Evolutionary conservation across 2,797 vertebrate species (phyloP).

Genomic region (Gadopsis bispinosus): DNA sequence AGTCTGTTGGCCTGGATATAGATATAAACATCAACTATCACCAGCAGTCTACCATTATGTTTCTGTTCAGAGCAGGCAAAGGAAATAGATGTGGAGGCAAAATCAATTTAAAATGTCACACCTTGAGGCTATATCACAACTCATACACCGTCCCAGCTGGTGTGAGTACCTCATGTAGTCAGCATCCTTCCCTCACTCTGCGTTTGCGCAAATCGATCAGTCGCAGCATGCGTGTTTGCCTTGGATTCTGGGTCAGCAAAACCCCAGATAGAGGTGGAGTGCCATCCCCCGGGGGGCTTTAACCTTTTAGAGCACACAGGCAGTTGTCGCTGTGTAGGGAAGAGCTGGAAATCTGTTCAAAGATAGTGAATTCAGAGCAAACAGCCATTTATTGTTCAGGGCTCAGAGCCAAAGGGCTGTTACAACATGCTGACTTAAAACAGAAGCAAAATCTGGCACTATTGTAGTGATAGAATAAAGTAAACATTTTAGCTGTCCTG

Average conservation of each 20-base stretch:
- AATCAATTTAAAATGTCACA: conserved; percentile 48
- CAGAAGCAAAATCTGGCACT: too few species aligned
- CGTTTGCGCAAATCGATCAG: conserved; percentile 67
- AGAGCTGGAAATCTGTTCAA: conserved; percentile 42
- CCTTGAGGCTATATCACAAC: conserved; percentile 19
- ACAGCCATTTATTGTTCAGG: too few species aligned
- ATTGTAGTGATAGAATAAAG: too few species aligned
- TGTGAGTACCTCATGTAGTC: conserved; percentile 31
- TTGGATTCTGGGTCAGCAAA: conserved; percentile 80
- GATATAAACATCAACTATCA: conserved; percentile 47
- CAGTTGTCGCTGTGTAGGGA: conserved; percentile 39
- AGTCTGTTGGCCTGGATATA: conserved; percentile 53
- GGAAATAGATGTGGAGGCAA: conserved; percentile 33
- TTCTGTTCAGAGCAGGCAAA: conserved; percentile 29
- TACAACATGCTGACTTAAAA: too few species aligned
- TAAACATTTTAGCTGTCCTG: too few species aligned
- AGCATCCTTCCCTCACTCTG: conserved; percentile 33
- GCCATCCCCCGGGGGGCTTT: conserved; percentile 42
- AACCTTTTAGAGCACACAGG: conserved; percentile 59
- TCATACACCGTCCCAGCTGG: conserved; percentile 7
- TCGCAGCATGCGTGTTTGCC: conserved; percentile 62
- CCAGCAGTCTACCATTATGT: conserved; percentile 36
- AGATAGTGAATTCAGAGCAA: neutral
- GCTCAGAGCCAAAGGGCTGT: too few species aligned
- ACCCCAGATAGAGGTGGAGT: conserved; percentile 54